Evolutionary conservation across 2,888 invertebrate genomes (phyloP), one percentile per base, ranked within the genome.

Genomic region (Cacoxenus indagator): DNA sequence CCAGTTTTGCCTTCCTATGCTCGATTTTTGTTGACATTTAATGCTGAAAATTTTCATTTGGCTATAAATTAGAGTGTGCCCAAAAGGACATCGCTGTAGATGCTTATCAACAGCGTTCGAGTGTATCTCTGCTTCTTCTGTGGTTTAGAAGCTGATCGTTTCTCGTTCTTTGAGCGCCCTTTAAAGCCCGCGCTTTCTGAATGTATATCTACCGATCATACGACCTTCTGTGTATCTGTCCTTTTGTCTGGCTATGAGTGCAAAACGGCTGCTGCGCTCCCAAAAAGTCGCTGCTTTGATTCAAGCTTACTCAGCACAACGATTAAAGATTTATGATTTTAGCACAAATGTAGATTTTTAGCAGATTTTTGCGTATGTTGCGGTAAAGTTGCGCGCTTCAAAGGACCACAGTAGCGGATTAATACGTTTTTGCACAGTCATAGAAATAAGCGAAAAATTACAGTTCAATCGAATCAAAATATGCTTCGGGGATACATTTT

Each of bases 311-410:
- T 27, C 29, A 29, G 17, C n/a, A 31, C 31, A 37, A 37, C 22
- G 51, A 17, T 4, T 43, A 43, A 43, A 62, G 61, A 62, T 62
- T 62, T 62, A 62, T 62, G 61, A 62, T 62, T 62, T 62, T 43
- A 43, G 24, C 19, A 31, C 45, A 43, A 62, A 62, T 62, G 61
- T 62, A 62, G 61, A 62, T 62, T 62, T 62, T 43, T 9, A 62
- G 61, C 45, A 45, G 61, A 62, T 62, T 62, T 62, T 62, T 62
- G 61, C 61, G 61, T 62, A 62, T 62, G 43, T 45, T 27, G 61
- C 61, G 61, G 61, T 31, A 24, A 29, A 29, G 43, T 17, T 43
- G 22, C 43, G 45, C 11, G 43, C 61, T 62, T 62, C 61, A 62
- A 62, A 62, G 43, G 19, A 45, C 22, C 8, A 0, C 61, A 62